A percentile compares a stretch with the other conserved stretches of the same genome.
These are phyloP conservation scores for Sinocyclocheilus rhinocerous DNA, from an alignment of 2,113 vertebrate species.

Conservation along the genomic window DNA sequence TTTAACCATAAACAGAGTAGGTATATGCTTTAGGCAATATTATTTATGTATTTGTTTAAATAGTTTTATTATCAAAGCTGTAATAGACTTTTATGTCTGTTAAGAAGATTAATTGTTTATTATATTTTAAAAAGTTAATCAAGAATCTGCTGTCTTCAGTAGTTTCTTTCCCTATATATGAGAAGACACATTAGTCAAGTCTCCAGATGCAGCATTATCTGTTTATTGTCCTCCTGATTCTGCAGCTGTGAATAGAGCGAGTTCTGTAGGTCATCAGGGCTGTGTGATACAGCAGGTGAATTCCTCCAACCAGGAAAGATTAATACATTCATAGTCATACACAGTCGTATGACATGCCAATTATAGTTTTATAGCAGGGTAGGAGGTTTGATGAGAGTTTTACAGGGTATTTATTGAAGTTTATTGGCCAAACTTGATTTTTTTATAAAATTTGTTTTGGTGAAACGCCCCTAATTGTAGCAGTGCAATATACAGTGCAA, in stretches of 20 bases:
- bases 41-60: neutral
- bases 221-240: conserved; percentile 25
- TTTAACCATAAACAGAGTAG: neutral
- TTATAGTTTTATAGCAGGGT: neutral
- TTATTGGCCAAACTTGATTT: neutral
- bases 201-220: conserved; percentile 30
- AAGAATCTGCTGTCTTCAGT: neutral
- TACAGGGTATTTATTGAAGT: neutral
- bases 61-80: neutral
- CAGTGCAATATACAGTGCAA: neutral
- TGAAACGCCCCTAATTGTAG: neutral
- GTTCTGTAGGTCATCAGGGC: conserved; percentile 27
- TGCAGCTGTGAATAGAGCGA: conserved; percentile 27
- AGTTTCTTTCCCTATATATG: neutral
- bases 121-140: neutral
- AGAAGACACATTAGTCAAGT: conserved; percentile 5
- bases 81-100: neutral
- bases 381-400: neutral
- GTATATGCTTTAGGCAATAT: neutral
- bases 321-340: neutral
- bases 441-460: neutral
- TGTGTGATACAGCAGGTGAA: conserved; percentile 19
- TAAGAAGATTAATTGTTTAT: neutral
- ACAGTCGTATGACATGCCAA: neutral
- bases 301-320: conserved; percentile 7